A percentile compares a stretch with the other conserved stretches of the same genome.
Evolutionary conservation across 2,888 invertebrate species (phyloP).

Genomic region (Mallateleia sp.): DNA sequence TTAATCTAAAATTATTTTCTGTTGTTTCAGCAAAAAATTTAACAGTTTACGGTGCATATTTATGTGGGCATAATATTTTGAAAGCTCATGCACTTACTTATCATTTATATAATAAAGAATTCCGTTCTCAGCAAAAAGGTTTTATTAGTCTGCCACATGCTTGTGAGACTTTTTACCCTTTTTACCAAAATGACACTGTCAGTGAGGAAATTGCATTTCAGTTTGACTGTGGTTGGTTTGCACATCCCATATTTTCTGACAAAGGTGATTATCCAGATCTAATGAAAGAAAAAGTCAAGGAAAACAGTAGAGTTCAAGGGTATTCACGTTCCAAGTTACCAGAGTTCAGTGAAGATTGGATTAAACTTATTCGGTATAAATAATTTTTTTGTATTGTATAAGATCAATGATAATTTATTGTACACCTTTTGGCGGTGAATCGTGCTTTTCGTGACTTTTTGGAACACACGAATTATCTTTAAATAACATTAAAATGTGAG

Average conservation of each 20-base stretch:
- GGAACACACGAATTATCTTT: no score
- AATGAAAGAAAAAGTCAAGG: slow-evolving; percentile 89
- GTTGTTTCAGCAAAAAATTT: slow-evolving; percentile 81
- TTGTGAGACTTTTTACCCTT: slow-evolving; percentile 55
- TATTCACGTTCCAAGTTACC: slow-evolving; percentile 90
- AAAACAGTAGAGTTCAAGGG: slow-evolving; percentile 89
- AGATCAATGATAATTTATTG: no score
- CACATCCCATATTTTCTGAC: slow-evolving; percentile 90
- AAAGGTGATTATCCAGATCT: slow-evolving; percentile 90
- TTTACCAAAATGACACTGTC: slow-evolving; percentile 51
- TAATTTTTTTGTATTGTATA: no score
- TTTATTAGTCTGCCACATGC: slow-evolving; percentile 77
- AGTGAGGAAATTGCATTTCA: slow-evolving; percentile 82
- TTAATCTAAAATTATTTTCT: no score
- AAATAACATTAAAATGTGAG: no score
- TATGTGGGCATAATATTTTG: slow-evolving; percentile 93
- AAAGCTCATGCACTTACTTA: slow-evolving; percentile 93
- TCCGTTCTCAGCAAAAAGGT: slow-evolving; percentile 91
- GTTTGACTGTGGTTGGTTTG: slow-evolving; percentile 89
- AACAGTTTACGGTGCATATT: slow-evolving; percentile 91
- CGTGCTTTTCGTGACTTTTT: no score
- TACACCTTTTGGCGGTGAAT: no score
- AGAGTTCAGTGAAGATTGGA: slow-evolving; percentile 90
- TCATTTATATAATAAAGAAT: slow-evolving; percentile 91
- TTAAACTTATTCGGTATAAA: slow-evolving; percentile 90